phyloP scores from a whole-genome alignment of 2,888 invertebrate genomes.

The Lissocephala sabroskyi region DNA sequence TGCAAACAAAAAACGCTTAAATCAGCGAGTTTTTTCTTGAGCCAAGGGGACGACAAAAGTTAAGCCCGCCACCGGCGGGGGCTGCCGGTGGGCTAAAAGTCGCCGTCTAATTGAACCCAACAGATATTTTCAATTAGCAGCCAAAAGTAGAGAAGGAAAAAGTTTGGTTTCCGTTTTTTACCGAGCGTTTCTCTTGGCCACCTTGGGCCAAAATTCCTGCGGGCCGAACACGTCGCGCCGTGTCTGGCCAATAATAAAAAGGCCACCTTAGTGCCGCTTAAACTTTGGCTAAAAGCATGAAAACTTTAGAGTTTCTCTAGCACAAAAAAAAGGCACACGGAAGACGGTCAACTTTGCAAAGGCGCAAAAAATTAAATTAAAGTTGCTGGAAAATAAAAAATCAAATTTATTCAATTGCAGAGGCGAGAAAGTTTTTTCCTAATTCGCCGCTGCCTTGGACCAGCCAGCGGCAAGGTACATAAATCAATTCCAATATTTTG shows the following conservation, averaged over 20 bases:
- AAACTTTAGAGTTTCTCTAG: constrained; percentile 70
- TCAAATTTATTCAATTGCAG: too few species aligned
- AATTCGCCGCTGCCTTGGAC: too few species aligned
- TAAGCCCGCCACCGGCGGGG: too few species aligned
- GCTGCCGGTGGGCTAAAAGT: constrained; percentile 25
- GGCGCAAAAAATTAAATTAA: constrained; percentile 1
- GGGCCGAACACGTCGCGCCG: constrained; percentile 46
- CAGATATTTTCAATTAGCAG: constrained; percentile 72
- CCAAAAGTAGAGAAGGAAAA: constrained; percentile 65
- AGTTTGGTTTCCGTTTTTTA: constrained; percentile 30
- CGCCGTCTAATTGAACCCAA: constrained; percentile 70
- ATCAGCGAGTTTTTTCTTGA: too few species aligned
- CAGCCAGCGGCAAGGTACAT: too few species aligned
- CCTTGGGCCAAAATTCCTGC: constrained; percentile 64
- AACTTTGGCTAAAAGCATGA: constrained; percentile 43
- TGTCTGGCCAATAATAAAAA: constrained; percentile 51
- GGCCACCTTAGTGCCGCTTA: constrained; percentile 51
- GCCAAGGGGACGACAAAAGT: too few species aligned
- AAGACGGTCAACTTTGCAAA: constrained; percentile 27
- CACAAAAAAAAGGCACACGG: constrained; percentile 51
- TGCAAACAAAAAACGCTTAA: constrained; percentile 42
- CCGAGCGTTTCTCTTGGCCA: constrained; percentile 37
- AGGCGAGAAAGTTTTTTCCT: constrained; percentile 21
- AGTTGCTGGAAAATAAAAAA: constrained; percentile 1
- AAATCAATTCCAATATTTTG: constrained; percentile 35